Base-by-base conservation (phyloP, 1,140 invertebrate species). In the Drosophila kepulauana region DNA sequence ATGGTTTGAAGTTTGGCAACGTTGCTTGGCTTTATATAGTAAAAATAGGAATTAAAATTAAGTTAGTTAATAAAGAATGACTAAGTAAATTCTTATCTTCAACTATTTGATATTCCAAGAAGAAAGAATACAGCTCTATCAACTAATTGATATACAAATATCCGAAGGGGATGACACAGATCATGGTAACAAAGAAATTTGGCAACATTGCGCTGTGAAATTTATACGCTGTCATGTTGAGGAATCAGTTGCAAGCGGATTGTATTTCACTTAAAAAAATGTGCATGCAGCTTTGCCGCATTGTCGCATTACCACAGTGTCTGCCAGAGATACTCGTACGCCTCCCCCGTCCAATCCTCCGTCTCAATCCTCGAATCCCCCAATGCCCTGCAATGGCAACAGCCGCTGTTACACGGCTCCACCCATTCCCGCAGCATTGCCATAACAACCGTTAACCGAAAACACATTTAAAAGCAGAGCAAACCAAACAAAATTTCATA, bases 391-490 rank as follows among this genome's bases (percentile, higher is more conserved):
- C 56, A 64, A 25, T 45, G 78, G 84, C 77, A 87, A 82, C 82
- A 87, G 84, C 77, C 66, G 82, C 79, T 88, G 77, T 28, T 70
- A 87, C 77, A 79, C 46, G 67, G 28, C 46, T 33, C 56, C 59
- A 30, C 15, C 43, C 38, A 20, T 49, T 28, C 28, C 25, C 5
- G 16, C 49, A 51, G 57, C 46, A 87, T 87, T 87, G 73, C 84
- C 84, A 87, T 88, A 81, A 89, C 84, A 88, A 88, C 84, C 85
- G 80, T 84, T 88, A 75, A 75, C 80, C 74, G 70, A 88, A 82
- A 80, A 61, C 79, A 80, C 74, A 88, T 87, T 87, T 88, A 74
- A 87, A 87, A 75, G 51, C 77, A 70, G 57, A 75, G 61, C 73
- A 75, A 75, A 63, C 66, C 72, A 75, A 64, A 75, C 66, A 64